These are phyloP conservation scores for Papilio glaucus DNA, from an alignment of 1,140 invertebrate species.

Conservation along the genomic window DNA sequence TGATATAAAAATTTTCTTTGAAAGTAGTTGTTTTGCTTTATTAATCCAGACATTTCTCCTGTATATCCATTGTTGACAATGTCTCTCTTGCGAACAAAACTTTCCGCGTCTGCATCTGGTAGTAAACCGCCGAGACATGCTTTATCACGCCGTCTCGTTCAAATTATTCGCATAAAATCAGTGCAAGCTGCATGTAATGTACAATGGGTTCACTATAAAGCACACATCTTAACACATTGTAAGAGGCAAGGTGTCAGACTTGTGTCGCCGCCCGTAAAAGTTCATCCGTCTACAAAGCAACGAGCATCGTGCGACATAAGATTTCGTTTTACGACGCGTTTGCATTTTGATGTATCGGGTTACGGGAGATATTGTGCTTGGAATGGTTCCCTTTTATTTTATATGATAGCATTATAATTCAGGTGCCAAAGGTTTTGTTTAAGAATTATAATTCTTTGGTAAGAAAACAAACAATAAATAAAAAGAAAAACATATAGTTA, in stretches of 20 bases:
- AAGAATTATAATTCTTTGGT: background rate
- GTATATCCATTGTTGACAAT: background rate
- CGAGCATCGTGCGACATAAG: background rate
- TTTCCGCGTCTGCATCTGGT: background rate
- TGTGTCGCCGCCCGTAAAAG: background rate
- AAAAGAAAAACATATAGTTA: background rate
- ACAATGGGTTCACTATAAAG: constrained; percentile 8
- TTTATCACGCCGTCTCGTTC: background rate
- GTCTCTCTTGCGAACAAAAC: background rate
- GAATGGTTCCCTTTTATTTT: background rate
- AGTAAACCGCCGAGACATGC: background rate
- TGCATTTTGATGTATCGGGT: constrained; percentile 10
- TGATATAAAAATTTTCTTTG: too few relatives aligned
- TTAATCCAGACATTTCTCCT: background rate
- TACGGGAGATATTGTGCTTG: background rate
- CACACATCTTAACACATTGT: background rate
- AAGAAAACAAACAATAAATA: background rate
- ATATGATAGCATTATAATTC: background rate
- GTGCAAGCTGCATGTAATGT: background rate
- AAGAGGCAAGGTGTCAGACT: constrained; percentile 1
- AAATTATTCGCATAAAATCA: background rate
- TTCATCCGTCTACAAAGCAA: background rate
- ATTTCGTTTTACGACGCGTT: background rate
- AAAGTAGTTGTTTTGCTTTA: too few relatives aligned
- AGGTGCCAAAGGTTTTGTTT: background rate